Percentiles rank a stretch among this genome's conserved stretches.
phyloP scores from a whole-genome alignment of 2,797 vertebrate species.

The Muscicapa comitata region DNA sequence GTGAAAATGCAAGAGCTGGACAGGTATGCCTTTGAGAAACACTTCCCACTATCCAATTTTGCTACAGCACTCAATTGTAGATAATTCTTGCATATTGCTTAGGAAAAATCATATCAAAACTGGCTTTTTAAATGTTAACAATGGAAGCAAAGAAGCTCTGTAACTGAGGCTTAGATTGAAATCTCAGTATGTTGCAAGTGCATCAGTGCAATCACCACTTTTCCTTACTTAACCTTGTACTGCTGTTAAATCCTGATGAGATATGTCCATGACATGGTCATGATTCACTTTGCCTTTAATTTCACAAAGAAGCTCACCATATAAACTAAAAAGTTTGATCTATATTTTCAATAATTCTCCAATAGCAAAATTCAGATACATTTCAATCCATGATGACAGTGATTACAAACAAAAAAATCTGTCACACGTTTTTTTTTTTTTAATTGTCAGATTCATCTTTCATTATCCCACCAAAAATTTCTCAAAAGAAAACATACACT shows the following conservation, averaged over 20 bases:
- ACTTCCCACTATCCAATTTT: background rate
- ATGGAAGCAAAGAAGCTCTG: background rate
- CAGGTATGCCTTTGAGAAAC: slow-evolving; percentile 79
- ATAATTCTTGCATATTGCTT: background rate
- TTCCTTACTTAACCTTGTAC: background rate
- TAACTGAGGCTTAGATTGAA: background rate
- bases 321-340: slow-evolving; percentile 30
- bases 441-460: background rate
- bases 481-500: background rate
- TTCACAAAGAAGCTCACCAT: slow-evolving; percentile 29
- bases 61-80: background rate
- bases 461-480: background rate
- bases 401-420: slow-evolving; percentile 1
- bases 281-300: slow-evolving; percentile 36
- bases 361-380: background rate
- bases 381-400: slow-evolving; percentile 5
- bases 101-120: background rate
- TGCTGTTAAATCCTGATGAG: background rate
- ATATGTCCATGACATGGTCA: background rate
- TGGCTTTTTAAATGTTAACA: background rate
- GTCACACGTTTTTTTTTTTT: background rate
- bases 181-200: background rate
- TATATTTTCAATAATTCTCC: slow-evolving; percentile 1
- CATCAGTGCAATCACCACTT: background rate
- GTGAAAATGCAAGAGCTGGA: slow-evolving; percentile 94